These are phyloP conservation scores for Ectobius pallidus DNA, from an alignment of 2,888 invertebrate genomes.

Conservation along the genomic window DNA sequence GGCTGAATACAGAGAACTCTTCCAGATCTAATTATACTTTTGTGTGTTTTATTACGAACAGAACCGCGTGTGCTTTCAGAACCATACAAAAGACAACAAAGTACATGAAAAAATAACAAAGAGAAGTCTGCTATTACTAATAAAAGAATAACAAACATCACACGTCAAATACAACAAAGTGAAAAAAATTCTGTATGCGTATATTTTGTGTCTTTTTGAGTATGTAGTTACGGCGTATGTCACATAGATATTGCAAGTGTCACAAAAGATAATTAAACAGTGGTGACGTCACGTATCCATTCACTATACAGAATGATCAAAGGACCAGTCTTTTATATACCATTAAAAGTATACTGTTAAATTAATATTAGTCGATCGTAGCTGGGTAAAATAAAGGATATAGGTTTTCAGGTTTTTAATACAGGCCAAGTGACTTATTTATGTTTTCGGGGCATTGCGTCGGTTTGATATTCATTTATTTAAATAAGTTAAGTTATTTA, in stretches of 20 bases:
- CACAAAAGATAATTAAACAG: slow-evolving; percentile 30
- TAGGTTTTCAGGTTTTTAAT: too few relatives aligned
- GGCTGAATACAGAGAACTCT: slow-evolving; percentile 11
- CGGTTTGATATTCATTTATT: too few relatives aligned
- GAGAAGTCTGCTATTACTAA: slow-evolving; percentile 20
- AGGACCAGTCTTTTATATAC: slow-evolving; percentile 3
- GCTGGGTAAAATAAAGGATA: not conserved
- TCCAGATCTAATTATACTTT: slow-evolving; percentile 25
- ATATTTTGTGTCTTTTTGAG: slow-evolving; percentile 17
- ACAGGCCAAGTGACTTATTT: too few relatives aligned
- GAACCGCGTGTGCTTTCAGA: slow-evolving; percentile 21
- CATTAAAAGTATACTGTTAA: slow-evolving; percentile 22
- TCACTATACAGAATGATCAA: slow-evolving; percentile 26
- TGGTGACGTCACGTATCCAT: slow-evolving; percentile 26
- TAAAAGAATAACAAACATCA: slow-evolving; percentile 26
- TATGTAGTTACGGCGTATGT: not conserved
- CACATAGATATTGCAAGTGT: slow-evolving; percentile 28
- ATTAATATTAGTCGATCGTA: slow-evolving; percentile 18
- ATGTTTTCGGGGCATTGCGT: too few relatives aligned
- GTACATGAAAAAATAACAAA: slow-evolving; percentile 20
- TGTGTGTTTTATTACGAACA: slow-evolving; percentile 28
- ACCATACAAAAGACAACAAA: slow-evolving; percentile 26
- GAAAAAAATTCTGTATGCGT: slow-evolving; percentile 8
- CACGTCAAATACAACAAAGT: slow-evolving; percentile 32
- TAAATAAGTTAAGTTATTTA: too few relatives aligned